Percentiles rank a stretch among this genome's conserved stretches.
Conservation (phyloP, 2,113 vertebrate species). For the Oplegnathus fasciatus region DNA sequence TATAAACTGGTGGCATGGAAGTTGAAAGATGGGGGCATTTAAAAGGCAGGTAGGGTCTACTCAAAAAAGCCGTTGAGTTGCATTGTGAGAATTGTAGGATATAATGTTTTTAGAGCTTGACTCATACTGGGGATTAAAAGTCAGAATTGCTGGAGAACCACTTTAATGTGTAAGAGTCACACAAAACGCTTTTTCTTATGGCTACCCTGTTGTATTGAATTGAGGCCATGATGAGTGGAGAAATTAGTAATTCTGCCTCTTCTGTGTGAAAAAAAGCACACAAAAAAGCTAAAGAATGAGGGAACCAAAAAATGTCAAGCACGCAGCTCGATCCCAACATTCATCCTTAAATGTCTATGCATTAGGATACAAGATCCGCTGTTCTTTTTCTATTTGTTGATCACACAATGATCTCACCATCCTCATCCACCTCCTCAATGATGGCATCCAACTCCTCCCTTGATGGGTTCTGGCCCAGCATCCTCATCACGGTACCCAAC, state of each 20-base stretch:
- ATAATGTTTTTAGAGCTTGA: neutral
- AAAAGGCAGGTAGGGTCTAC: neutral
- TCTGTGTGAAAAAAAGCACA: neutral
- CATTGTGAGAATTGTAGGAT: neutral
- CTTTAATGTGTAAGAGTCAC: neutral
- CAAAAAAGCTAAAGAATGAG: neutral
- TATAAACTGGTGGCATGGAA: neutral
- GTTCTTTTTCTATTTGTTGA: neutral
- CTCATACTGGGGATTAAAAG: neutral
- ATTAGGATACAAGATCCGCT: neutral
- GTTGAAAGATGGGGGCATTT: neutral
- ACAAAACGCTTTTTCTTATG: neutral
- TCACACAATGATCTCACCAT: constrained; percentile 85
- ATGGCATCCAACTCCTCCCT: constrained; percentile 98
- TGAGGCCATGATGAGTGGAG: neutral
- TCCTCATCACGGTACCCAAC: constrained; percentile 96
- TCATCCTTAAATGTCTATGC: neutral
- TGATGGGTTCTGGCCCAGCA: constrained; percentile 97
- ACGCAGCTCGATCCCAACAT: neutral
- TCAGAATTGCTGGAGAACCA: neutral
- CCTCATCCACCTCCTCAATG: constrained; percentile 98
- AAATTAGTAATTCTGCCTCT: neutral
- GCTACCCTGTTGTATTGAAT: neutral
- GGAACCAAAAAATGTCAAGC: neutral
- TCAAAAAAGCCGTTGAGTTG: neutral